phyloP scores from a whole-genome alignment of 2,113 vertebrate species.

The Myrmecophaga tridactyla region DNA sequence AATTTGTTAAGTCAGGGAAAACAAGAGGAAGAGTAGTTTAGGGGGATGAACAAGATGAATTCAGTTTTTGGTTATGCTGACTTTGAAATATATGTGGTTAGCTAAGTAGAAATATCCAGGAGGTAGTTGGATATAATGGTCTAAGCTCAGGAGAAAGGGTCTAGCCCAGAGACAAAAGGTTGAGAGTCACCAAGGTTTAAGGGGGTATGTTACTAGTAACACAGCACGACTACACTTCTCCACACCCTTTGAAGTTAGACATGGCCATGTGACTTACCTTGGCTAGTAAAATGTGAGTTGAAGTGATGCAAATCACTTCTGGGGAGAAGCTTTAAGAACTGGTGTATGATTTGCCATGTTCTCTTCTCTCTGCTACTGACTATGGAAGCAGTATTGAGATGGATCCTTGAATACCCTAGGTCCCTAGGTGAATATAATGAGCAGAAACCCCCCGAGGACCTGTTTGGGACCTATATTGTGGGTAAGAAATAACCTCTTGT shows the following conservation, averaged over 20 bases:
- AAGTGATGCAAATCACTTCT: slow-evolving; percentile 9
- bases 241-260: neutral
- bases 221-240: neutral
- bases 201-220: neutral
- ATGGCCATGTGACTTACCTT: neutral
- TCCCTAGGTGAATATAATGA: slow-evolving; percentile 18
- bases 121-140: neutral
- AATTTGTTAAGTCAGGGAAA: slow-evolving; percentile 34
- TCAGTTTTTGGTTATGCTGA: slow-evolving; percentile 27
- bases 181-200: neutral
- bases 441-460: neutral
- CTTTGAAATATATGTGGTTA: slow-evolving; percentile 18
- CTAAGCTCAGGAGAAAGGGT: neutral
- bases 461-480: slow-evolving; percentile 20
- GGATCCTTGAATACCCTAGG: neutral
- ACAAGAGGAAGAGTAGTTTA: neutral
- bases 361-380: slow-evolving; percentile 29
- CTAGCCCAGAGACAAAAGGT: neutral
- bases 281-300: slow-evolving; percentile 22
- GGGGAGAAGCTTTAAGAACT: slow-evolving; percentile 21
- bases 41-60: neutral
- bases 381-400: slow-evolving; percentile 16
- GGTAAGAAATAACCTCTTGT: slow-evolving; percentile 29
- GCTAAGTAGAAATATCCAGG: slow-evolving; percentile 5
- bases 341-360: neutral